Evolutionary conservation across 2,797 vertebrate genomes (phyloP).

Genomic region (Oreochromis grahami): DNA sequence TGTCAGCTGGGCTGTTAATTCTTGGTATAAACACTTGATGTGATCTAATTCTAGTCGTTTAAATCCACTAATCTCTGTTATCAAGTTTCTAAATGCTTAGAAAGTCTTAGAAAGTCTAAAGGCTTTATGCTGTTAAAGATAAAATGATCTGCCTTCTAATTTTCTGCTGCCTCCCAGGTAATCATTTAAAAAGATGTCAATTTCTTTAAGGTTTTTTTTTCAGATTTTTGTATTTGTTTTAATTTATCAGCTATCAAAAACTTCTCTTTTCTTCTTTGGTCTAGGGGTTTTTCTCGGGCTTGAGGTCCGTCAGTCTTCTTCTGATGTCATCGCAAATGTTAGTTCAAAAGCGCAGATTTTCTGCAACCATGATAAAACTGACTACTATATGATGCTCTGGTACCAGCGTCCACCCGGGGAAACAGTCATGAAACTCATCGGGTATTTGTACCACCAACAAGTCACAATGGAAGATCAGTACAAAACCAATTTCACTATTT

Average conservation of each 20-base stretch:
- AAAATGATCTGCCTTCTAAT: not conserved
- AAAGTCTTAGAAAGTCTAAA: not conserved
- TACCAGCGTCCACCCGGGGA: not conserved
- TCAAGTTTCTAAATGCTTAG: not conserved
- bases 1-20: not conserved
- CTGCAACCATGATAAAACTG: not conserved
- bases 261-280: not conserved
- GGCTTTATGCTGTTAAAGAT: rapidly evolving
- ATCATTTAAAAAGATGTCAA: rapidly evolving
- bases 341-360: not conserved
- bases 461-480: not conserved
- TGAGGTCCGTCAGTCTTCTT: not conserved
- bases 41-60: not conserved
- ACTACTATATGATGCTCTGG: not conserved
- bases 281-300: rapidly evolving
- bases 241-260: rapidly evolving
- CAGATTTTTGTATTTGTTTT: not conserved
- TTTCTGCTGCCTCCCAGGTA: not conserved
- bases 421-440: not conserved
- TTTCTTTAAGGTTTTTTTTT: not conserved
- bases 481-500: rapidly evolving
- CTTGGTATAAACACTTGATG: not conserved
- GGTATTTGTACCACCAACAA: not conserved
- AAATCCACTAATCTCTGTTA: not conserved
- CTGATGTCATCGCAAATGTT: not conserved